Conservation (phyloP, 2,113 vertebrate genomes). For the Ciconia maguari region DNA sequence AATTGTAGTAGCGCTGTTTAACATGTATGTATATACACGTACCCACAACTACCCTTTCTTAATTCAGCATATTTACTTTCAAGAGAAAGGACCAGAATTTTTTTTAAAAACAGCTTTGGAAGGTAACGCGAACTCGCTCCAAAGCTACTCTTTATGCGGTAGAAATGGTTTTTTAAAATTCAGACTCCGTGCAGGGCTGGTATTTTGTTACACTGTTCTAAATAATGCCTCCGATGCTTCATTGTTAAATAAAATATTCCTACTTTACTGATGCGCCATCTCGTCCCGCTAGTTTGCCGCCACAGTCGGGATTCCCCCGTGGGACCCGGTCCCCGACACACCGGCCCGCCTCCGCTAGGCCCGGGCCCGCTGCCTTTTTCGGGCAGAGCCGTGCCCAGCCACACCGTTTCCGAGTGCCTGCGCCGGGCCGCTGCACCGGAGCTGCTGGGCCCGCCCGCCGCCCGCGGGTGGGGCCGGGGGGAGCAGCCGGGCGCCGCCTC, state of each 20-base stretch:
- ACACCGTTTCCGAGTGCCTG: neutral
- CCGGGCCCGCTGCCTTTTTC: no score
- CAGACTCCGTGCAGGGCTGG: neutral
- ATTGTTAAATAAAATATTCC: neutral
- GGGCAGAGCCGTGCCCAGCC: no score
- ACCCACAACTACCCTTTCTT: neutral
- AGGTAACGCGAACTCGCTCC: neutral
- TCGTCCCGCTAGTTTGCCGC: neutral
- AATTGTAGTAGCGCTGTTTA: neutral
- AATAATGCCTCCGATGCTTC: neutral
- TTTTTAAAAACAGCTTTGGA: neutral
- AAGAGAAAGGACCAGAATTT: neutral
- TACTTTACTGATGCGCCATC: neutral
- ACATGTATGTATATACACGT: neutral
- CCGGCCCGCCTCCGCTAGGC: neutral
- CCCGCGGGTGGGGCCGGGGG: no score
- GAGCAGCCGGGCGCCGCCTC: no score
- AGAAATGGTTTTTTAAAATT: neutral
- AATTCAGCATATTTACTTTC: neutral
- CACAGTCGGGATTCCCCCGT: neutral
- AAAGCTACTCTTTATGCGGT: neutral
- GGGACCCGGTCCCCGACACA: neutral
- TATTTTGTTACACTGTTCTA: slow-evolving; percentile 20
- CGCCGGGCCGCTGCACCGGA: neutral
- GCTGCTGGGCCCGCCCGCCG: no score